phyloP scores from a whole-genome alignment of 1,140 invertebrate species.

The Pogonomyrmex californicus region DNA sequence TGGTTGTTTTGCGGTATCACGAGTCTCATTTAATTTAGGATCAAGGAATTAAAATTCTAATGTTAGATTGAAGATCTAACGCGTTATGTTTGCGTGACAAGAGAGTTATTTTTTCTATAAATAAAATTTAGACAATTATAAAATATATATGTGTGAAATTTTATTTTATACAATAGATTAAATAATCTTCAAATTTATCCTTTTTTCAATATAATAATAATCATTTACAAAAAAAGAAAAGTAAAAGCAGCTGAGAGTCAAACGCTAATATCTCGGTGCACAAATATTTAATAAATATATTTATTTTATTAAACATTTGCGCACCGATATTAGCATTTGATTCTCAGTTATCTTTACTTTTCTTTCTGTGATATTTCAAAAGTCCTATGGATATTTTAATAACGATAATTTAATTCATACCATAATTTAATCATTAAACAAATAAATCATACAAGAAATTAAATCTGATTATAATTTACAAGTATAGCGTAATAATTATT shows the following conservation, averaged over 20 bases:
- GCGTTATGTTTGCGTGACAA: not conserved
- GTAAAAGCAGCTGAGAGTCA: too few species aligned
- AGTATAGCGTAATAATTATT: conserved; percentile 15
- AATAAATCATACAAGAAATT: not conserved
- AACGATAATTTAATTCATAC: not conserved
- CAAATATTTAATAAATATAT: too few species aligned
- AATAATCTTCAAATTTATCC: not conserved
- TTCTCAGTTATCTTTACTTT: too few species aligned
- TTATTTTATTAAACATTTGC: too few species aligned
- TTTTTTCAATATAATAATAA: not conserved
- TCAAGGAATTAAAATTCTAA: conserved; percentile 63
- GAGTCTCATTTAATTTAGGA: conserved; percentile 62
- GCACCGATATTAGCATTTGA: too few species aligned
- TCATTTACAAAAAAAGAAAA: too few species aligned
- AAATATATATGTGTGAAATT: not conserved
- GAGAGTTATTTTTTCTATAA: not conserved
- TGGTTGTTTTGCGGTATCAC: conserved; percentile 51
- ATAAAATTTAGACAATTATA: conserved; percentile 15
- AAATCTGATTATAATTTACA: not conserved
- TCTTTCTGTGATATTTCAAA: too few species aligned
- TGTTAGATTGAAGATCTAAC: not conserved
- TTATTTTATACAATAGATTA: not conserved
- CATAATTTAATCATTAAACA: not conserved
- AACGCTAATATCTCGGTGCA: too few species aligned
- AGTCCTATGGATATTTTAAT: not conserved